These are phyloP conservation scores for Natrix natrix DNA, from an alignment of 2,797 vertebrate genomes.

Conservation along the genomic window DNA sequence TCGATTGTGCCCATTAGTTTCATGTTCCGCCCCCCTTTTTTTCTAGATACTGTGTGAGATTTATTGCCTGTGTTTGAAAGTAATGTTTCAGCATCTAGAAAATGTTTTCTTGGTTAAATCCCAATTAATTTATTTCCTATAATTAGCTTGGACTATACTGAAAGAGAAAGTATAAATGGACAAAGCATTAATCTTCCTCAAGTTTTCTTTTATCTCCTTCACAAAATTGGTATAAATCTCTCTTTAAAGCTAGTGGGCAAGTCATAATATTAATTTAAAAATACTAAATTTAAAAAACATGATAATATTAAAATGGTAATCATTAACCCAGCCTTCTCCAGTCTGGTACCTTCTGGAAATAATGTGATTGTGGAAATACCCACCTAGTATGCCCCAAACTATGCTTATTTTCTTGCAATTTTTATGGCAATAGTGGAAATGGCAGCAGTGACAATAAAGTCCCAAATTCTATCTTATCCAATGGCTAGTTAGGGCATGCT, in stretches of 20 bases:
- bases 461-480: not conserved
- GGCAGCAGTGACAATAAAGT: not conserved
- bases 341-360: not conserved
- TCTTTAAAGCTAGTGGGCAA: constrained; percentile 26
- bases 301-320: constrained; percentile 5
- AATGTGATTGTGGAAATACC: not conserved
- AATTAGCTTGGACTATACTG: not conserved
- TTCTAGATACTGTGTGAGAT: not conserved
- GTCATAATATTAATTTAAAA: not conserved
- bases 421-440: not conserved
- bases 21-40: not conserved
- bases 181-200: constrained; percentile 5
- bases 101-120: not conserved
- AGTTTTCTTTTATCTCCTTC: not conserved
- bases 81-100: fast-evolving
- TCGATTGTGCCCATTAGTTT: not conserved
- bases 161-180: constrained; percentile 4
- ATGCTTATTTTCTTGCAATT: not conserved
- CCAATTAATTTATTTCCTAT: constrained; percentile 4
- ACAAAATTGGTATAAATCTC: not conserved
- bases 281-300: not conserved
- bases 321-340: not conserved
- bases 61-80: not conserved
- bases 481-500: not conserved
- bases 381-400: not conserved